Evolutionary conservation across 30 jellyfish, hydroid and myxozoan genomes (phyloP).

Genomic region (Cassiopea andromeda): DNA sequence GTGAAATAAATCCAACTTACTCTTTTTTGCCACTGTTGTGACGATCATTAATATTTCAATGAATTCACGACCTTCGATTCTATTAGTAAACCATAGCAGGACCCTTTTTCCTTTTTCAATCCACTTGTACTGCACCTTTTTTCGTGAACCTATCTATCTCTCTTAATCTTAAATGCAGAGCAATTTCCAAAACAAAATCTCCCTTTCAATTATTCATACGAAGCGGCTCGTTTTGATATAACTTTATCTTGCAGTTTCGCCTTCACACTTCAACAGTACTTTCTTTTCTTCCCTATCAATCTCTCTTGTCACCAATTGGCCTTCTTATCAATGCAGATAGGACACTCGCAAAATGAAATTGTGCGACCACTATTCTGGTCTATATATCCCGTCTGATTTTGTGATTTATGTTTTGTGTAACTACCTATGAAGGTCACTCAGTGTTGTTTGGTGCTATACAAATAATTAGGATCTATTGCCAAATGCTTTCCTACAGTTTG

Average conservation of each 20-base stretch:
- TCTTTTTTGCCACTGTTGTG: neutral
- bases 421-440: neutral
- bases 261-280: neutral
- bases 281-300: neutral
- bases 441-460: neutral
- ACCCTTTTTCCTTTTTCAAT: neutral
- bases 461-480: no score
- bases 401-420: neutral
- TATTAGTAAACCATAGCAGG: neutral
- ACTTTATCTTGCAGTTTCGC: neutral
- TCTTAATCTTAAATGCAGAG: neutral
- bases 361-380: neutral
- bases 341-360: neutral
- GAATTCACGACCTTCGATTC: neutral
- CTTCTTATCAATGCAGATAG: neutral
- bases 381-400: neutral
- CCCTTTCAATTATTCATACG: neutral
- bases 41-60: neutral
- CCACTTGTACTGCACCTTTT: no score
- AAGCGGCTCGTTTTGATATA: neutral
- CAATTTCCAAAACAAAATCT: no score
- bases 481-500: no score
- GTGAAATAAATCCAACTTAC: neutral
- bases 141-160: neutral
- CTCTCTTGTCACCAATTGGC: neutral